Evolutionary conservation across 2,888 invertebrate genomes (phyloP).

Genomic region (Elegia similella): DNA sequence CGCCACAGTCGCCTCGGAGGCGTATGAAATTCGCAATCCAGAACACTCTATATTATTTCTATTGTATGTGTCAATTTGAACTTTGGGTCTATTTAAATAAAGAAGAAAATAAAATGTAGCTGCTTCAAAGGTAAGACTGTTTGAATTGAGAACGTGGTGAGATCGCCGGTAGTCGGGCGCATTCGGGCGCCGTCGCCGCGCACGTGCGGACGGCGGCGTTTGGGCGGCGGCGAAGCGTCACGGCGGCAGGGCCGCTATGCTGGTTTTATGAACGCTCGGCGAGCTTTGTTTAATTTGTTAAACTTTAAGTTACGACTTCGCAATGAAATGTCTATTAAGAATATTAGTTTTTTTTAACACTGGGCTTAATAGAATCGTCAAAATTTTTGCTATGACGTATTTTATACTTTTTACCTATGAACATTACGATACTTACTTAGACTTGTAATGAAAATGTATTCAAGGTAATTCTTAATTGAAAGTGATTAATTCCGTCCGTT

Average conservation of each 20-base stretch:
- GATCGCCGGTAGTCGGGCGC: slow-evolving; percentile 59
- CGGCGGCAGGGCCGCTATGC: slow-evolving; percentile 42
- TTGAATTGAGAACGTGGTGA: slow-evolving; percentile 34
- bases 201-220: slow-evolving; percentile 65
- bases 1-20: slow-evolving; percentile 71
- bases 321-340: slow-evolving; percentile 16
- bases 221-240: slow-evolving; percentile 47
- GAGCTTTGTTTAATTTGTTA: slow-evolving; percentile 14
- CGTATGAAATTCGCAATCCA: slow-evolving; percentile 31
- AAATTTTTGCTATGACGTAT: background rate
- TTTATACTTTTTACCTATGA: no score
- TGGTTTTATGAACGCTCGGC: slow-evolving; percentile 20
- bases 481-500: no score
- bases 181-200: slow-evolving; percentile 68
- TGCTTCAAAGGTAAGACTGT: slow-evolving; percentile 24
- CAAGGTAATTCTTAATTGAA: no score
- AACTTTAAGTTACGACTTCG: slow-evolving; percentile 15
- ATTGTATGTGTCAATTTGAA: background rate
- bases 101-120: slow-evolving; percentile 20
- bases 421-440: no score
- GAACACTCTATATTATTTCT: background rate
- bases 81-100: fast-evolving
- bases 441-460: no score
- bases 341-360: slow-evolving; percentile 1
- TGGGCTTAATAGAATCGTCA: background rate